phyloP scores from a whole-genome alignment of 2,888 invertebrate species.

The Plebejus melissa region DNA sequence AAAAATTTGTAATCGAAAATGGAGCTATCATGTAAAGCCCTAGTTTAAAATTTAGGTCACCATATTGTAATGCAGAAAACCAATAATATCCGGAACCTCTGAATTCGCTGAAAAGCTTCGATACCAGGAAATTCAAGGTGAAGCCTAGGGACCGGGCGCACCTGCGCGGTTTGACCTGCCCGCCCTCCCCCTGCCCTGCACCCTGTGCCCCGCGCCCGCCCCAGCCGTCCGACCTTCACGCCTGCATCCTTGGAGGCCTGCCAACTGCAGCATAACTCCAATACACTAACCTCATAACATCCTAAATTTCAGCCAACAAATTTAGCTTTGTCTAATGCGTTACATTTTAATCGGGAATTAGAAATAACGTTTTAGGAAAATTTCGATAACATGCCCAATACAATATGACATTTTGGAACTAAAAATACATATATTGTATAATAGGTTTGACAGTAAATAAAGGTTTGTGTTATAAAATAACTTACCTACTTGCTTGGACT shows the following conservation, averaged over 20 bases:
- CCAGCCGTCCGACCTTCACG: conserved; percentile 52
- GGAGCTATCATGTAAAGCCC: too few relatives aligned
- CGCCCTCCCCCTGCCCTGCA: conserved; percentile 37
- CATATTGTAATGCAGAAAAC: background rate
- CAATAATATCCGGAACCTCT: background rate
- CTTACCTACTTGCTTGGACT: background rate
- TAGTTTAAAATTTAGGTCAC: background rate
- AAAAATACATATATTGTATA: background rate
- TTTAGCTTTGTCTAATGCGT: conserved; percentile 9
- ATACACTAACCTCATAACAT: conserved; percentile 39
- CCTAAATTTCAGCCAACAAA: conserved; percentile 28
- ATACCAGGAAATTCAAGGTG: conserved; percentile 20
- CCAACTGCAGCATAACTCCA: conserved; percentile 52
- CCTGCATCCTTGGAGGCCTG: conserved; percentile 66
- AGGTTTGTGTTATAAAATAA: background rate
- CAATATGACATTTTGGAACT: background rate
- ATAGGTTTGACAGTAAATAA: background rate
- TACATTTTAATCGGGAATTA: background rate
- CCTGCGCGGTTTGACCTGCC: conserved; percentile 58
- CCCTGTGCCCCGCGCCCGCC: conserved; percentile 38
- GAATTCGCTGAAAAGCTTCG: background rate
- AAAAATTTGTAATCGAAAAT: background rate
- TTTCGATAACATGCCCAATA: background rate
- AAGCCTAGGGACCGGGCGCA: conserved; percentile 51
- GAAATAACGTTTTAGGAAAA: background rate